Evolutionary conservation across 1,140 invertebrate genomes (phyloP), one percentile per base, ranked within the genome.

Genomic region (Drosophila nigromelanica): DNA sequence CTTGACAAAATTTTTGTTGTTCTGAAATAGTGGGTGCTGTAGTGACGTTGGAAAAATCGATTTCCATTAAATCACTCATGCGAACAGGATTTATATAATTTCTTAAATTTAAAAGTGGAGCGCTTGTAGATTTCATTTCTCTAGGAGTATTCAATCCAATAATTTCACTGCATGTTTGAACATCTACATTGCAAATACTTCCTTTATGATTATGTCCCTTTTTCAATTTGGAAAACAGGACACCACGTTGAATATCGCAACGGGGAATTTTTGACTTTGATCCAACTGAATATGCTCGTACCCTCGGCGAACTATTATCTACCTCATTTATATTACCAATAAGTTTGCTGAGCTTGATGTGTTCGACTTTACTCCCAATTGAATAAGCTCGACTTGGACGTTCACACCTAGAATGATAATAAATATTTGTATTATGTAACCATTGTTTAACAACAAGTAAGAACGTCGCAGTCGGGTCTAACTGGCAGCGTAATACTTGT

Each of bases 331-430:
- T 43, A 73, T 82, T 63, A 63, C 83, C 76, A 30, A 81, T 76
- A 63, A 78, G 85, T 48, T 89, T 78, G 18, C 71, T 83, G n/a
- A 76, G 59, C 62, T 90, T 90, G n/a, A 69, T 74, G 40, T 92
- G 93, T 69, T 95, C 94, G n/a, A 95, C 94, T 70, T 95, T 94
- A 27, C 96, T 97, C 6, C 97, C 97, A 48, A 98, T 96, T 27
- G 97, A 98, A 91, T 98, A 98, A 3, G 97, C 96, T 76, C 97
- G 94, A 42, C 94, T 93, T 24, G 95, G 95, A 61, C 96, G 93
- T 78, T 93, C 92, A 80, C 92, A 86, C 73, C 85, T 80, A 59
- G 58, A n/a, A 45, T 35, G 5, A 76, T 24, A 47, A 35, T 10
- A 33, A 42, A 30, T 39, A n/a, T 30, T 15, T 51, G 35, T 30